Evolutionary conservation across 1,140 invertebrate genomes (phyloP).

Genomic region (Druon quercuslanigerum): DNA sequence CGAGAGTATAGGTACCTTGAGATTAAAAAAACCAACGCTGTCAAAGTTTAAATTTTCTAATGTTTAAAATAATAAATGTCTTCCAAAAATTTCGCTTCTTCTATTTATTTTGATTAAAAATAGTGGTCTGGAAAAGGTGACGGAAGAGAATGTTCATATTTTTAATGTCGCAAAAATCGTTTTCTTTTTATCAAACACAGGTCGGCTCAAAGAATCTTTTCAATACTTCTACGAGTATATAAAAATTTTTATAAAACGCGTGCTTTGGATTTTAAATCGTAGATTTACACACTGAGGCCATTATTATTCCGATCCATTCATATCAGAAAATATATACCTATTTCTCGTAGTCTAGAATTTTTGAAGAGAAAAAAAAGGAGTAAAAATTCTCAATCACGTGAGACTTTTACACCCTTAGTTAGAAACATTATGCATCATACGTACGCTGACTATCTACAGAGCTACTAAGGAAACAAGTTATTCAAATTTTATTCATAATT

Average conservation of each 20-base stretch:
- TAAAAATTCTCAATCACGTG: too few relatives aligned
- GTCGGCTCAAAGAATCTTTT: conserved; percentile 26
- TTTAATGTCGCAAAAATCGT: background rate
- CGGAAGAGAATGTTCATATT: too few relatives aligned
- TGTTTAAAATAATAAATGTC: too few relatives aligned
- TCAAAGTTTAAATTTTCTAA: too few relatives aligned
- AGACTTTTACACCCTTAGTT: too few relatives aligned
- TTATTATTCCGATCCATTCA: background rate
- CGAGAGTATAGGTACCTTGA: too few relatives aligned
- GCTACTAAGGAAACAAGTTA: too few relatives aligned
- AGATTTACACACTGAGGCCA: background rate
- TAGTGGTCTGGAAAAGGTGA: too few relatives aligned
- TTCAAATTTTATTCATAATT: too few relatives aligned
- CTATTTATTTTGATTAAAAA: too few relatives aligned
- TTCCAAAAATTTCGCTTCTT: too few relatives aligned
- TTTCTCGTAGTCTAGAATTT: background rate
- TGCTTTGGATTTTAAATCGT: conserved; percentile 51
- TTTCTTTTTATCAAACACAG: conserved; percentile 30
- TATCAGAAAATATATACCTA: background rate
- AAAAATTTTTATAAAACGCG: conserved; percentile 39
- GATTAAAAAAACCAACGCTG: too few relatives aligned
- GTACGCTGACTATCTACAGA: background rate
- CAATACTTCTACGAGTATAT: conserved; percentile 14
- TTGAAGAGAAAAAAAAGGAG: background rate
- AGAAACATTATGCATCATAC: background rate